A percentile compares a stretch with the other conserved stretches of the same genome.
Conservation (phyloP, 2,113 vertebrate genomes). For the Pituophis catenifer region DNA sequence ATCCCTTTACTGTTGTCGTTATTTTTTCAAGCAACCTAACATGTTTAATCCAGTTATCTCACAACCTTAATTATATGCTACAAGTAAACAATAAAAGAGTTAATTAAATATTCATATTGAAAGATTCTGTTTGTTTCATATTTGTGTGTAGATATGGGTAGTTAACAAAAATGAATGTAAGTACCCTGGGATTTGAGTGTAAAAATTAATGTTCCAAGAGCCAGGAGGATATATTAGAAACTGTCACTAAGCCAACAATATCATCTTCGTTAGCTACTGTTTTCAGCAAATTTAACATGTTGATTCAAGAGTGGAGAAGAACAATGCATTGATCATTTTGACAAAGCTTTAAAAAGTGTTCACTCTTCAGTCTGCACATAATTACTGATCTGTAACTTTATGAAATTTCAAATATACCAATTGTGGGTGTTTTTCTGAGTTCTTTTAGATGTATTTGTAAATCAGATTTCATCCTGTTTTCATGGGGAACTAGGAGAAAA, state of each 20-base stretch:
- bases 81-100: background rate
- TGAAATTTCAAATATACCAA: background rate
- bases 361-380: slow-evolving; percentile 32
- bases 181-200: slow-evolving; percentile 1
- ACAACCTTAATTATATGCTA: background rate
- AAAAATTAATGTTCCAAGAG: slow-evolving; percentile 21
- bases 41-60: background rate
- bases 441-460: background rate
- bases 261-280: background rate
- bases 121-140: slow-evolving; percentile 5
- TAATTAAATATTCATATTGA: background rate
- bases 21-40: background rate
- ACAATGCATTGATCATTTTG: slow-evolving; percentile 54
- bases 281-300: slow-evolving; percentile 19
- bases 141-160: background rate
- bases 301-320: slow-evolving; percentile 45
- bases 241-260: slow-evolving; percentile 1
- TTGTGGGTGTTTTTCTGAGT: accelerated
- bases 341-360: slow-evolving; percentile 24
- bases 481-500: background rate
- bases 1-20: background rate
- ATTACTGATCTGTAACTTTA: slow-evolving; percentile 26
- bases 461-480: slow-evolving; percentile 14
- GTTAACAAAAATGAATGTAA: slow-evolving; percentile 1
- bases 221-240: slow-evolving; percentile 25